Evolutionary conservation across 1,140 invertebrate species (phyloP).

Genomic region (Drosophila orena): DNA sequence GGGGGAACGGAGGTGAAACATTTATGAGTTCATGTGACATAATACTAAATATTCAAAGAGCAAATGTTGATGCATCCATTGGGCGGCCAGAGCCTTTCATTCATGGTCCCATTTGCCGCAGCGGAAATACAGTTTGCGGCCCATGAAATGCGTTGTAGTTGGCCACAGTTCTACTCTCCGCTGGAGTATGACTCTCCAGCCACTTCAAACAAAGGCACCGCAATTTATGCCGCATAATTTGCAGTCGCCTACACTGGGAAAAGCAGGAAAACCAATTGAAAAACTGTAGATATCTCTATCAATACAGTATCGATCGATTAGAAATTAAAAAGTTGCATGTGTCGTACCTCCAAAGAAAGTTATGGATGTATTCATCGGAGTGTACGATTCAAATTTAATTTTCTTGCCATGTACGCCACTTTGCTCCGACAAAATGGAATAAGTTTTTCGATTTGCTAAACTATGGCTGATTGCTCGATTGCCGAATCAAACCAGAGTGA

Average conservation of each 20-base stretch:
- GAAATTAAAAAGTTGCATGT: not conserved
- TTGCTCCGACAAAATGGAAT: constrained; percentile 10
- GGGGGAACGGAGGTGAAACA: constrained; percentile 30
- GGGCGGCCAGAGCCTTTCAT: constrained; percentile 9
- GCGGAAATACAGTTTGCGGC: constrained; percentile 57
- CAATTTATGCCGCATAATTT: constrained; percentile 72
- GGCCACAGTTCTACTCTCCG: constrained; percentile 9
- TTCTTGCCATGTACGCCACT: constrained; percentile 3
- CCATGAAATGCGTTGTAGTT: constrained; percentile 52
- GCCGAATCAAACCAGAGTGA: constrained; percentile 47
- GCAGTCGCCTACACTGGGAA: constrained; percentile 7
- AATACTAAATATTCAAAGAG: constrained; percentile 60
- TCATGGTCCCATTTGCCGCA: constrained; percentile 20
- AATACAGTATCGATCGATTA: not conserved
- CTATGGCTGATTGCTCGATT: constrained; percentile 45
- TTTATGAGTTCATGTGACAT: constrained; percentile 52
- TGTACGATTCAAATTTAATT: not conserved
- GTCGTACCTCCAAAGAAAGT: not conserved
- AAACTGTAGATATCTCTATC: too few relatives aligned
- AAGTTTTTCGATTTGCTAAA: constrained; percentile 64
- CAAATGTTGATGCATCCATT: constrained; percentile 28
- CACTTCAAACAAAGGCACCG: constrained; percentile 56
- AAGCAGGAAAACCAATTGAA: constrained; percentile 1
- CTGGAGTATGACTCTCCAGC: constrained; percentile 7
- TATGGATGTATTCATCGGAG: not conserved